Base-by-base conservation (phyloP, 2,113 vertebrate species). In the Thunnus thynnus region DNA sequence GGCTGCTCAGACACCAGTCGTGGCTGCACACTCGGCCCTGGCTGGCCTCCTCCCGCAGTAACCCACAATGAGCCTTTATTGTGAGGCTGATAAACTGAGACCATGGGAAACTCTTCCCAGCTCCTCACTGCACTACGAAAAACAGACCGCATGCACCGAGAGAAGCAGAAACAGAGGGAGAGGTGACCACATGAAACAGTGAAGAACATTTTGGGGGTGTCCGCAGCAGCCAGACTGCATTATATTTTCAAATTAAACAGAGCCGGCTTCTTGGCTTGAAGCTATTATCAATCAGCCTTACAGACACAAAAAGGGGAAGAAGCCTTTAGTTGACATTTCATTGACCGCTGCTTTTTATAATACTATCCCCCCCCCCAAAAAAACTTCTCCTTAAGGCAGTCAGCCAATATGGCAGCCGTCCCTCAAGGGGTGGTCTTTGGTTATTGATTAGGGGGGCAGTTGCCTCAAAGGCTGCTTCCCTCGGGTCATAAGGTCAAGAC, bases 401-500 rank as follows among this genome's bases (percentile, higher is more conserved):
- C 41, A 51, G 64, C 22, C 72, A 76, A 75, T 70, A 71, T 69
- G 82, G 52, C 71, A 67, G 78, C 47, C 56, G 4, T 62, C 72
- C 66, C 82, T 90, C 36, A 51, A 86, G 86, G 85, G 82, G 79
- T 89, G 89, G 91, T 91, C 89, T 87, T 68, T 87, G 74, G 77
- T 74, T 88, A 92, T 92, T 89, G 89, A 93, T 90, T 69, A 80
- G 86, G 48, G 65, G 67, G 80, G 44, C 78, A 68, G 78, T 25
- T 13, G 12, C 51, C 75, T 78, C 44, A 65, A 57, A 78, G 76
- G 36, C 79, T n/a, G 20, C 69, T 76, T 66, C 61, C 70, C 60
- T 72, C 12, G 46, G 90, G 93, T 93, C 92, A 89, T 12, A 62
- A 86, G 93, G 94, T 93, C 89, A 86, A 64, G 55, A 36, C 16